These are phyloP conservation scores for Formica exsecta DNA, from an alignment of 1,140 invertebrate species.

Conservation along the genomic window DNA sequence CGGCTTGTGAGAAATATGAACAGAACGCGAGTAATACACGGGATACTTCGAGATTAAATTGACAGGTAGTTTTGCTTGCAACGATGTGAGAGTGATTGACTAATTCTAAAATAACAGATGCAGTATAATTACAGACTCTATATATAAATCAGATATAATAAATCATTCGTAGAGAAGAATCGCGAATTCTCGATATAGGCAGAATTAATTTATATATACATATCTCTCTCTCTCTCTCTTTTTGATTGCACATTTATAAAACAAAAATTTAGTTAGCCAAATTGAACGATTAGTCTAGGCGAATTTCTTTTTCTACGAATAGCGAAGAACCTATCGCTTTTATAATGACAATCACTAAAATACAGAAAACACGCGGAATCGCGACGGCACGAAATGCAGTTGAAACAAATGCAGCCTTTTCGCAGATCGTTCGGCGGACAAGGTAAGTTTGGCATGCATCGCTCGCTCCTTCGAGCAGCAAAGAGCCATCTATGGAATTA, in stretches of 20 bases:
- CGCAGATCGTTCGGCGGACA: constrained; percentile 74
- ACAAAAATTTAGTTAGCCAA: neutral
- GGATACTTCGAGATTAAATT: constrained; percentile 54
- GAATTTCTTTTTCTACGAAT: neutral
- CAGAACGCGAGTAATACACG: constrained; percentile 57
- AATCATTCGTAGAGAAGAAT: neutral
- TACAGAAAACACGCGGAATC: constrained; percentile 6
- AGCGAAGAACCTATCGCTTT: neutral
- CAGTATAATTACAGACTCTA: neutral
- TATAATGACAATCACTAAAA: neutral
- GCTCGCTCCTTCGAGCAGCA: constrained; percentile 81
- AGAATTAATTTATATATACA: neutral
- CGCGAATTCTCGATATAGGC: neutral
- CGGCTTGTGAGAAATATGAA: constrained; percentile 41
- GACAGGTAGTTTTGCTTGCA: constrained; percentile 50
- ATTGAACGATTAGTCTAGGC: neutral
- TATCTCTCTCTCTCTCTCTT: too few species aligned
- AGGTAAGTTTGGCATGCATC: constrained; percentile 84
- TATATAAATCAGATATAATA: neutral
- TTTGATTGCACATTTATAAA: neutral
- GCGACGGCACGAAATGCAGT: constrained; percentile 9
- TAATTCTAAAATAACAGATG: neutral
- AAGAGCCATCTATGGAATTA: constrained; percentile 84
- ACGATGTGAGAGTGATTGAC: constrained; percentile 1
- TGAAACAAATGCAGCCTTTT: constrained; percentile 70